phyloP scores from a whole-genome alignment of 2,113 vertebrate genomes.

The Amphilophus citrinellus region DNA sequence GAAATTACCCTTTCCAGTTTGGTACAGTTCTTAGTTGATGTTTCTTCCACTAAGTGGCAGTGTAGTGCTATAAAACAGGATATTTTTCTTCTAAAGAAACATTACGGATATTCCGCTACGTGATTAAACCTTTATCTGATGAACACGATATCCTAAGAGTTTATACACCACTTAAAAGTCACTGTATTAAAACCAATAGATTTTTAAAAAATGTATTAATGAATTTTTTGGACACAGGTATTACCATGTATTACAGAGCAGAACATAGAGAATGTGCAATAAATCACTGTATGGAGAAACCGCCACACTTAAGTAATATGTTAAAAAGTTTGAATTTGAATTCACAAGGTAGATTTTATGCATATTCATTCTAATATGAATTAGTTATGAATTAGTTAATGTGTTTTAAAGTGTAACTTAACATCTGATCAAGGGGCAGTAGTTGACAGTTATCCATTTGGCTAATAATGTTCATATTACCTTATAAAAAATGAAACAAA shows the following conservation, averaged over 20 bases:
- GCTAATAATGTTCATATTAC: background rate
- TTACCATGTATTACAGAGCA: no score
- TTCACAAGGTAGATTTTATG: no score
- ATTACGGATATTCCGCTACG: background rate
- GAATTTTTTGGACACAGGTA: background rate
- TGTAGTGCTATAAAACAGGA: background rate
- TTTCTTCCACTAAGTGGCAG: slow-evolving; percentile 49
- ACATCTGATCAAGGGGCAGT: background rate
- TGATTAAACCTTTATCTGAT: slow-evolving; percentile 14
- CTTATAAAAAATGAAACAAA: background rate
- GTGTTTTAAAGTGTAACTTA: background rate
- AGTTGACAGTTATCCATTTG: background rate
- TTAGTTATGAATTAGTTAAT: no score
- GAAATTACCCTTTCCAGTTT: background rate
- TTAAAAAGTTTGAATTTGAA: no score
- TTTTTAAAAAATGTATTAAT: no score
- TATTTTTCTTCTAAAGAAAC: background rate
- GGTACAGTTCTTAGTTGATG: background rate
- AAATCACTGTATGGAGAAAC: no score
- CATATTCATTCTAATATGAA: no score
- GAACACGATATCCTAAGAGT: background rate
- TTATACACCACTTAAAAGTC: background rate
- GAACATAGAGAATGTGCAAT: no score
- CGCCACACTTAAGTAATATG: no score
- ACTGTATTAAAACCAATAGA: background rate